phyloP scores from a whole-genome alignment of 2,797 vertebrate species.

The Astyanax mexicanus region DNA sequence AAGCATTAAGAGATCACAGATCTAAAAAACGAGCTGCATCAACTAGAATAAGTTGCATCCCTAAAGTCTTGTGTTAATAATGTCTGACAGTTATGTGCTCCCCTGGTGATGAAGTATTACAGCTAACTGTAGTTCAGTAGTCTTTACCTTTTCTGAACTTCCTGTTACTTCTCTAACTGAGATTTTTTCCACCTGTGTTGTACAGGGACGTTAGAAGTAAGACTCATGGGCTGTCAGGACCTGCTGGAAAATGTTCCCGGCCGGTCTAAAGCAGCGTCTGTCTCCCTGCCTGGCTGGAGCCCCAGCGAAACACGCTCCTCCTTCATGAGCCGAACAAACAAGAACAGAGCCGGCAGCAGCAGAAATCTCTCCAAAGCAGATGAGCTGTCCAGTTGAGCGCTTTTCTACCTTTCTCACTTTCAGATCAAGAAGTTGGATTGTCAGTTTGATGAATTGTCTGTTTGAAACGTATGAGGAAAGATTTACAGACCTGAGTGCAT shows the following conservation, averaged over 20 bases:
- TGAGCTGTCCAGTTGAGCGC: constrained; percentile 87
- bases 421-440: neutral
- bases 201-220: constrained; percentile 88
- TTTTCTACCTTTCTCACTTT: neutral
- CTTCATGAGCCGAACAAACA: constrained; percentile 86
- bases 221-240: constrained; percentile 90
- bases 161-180: neutral
- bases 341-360: constrained; percentile 85
- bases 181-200: neutral
- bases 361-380: constrained; percentile 86
- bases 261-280: constrained; percentile 82
- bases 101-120: neutral
- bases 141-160: neutral
- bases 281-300: constrained; percentile 86
- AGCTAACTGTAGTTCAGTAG: neutral
- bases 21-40: neutral
- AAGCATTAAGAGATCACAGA: no score
- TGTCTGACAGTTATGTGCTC: no score
- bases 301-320: constrained; percentile 86
- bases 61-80: no score
- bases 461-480: constrained; percentile 4
- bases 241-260: constrained; percentile 88
- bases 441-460: constrained; percentile 14
- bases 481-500: neutral
- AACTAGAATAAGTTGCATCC: no score